Base-by-base conservation (phyloP, 2,113 vertebrate species). In the Ellobius talpinus region DNA sequence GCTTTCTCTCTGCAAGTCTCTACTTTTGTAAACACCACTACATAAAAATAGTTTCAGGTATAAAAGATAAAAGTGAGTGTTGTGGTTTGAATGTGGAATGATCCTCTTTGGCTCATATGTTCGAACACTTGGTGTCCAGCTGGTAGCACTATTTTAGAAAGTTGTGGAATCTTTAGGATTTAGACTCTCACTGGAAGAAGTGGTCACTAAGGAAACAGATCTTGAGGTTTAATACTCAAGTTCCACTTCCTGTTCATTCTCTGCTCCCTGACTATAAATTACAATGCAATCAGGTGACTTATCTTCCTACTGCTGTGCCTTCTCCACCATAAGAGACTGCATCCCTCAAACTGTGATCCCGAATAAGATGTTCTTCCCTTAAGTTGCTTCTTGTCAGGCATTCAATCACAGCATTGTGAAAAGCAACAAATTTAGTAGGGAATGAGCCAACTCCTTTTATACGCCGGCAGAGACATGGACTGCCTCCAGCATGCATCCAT, bases 11-110 rank as follows among this genome's bases (percentile, higher is more conserved):
- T 42, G 79, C 47, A 89, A 91, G 73, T 78, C 36, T 78, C 42
- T 58, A 63, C 66, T 42, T 79, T 29, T 42, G 7, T 36, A 84
- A 95, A 85, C 55, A 86, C 58, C 76, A 52, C 47, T 23, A 82
- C 26, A 93, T 86, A 58, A 92, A 93, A 58, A 58, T 39, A 78
- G 93, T 91, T 63, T 92, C 47, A n/a, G 16, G 61, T 89, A 23
- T 76, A 93, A 76, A 95, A 82, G 33, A 63, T 77, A 52, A 96
- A 89, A 50, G 2, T 14, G 19, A 21, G 9, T 50, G 16, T 47
- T 65, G 14, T 50, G 29, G 42, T 66, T 86, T 33, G 39, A 66
- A 50, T 68, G 8, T 50, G 45, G 10, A 87, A 47, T 87, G 61
- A 36, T 50, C 45, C 9, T 26, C 42, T 47, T 87, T 47, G 42